phyloP scores from a whole-genome alignment of 2,797 vertebrate genomes.

The Columba guinea region DNA sequence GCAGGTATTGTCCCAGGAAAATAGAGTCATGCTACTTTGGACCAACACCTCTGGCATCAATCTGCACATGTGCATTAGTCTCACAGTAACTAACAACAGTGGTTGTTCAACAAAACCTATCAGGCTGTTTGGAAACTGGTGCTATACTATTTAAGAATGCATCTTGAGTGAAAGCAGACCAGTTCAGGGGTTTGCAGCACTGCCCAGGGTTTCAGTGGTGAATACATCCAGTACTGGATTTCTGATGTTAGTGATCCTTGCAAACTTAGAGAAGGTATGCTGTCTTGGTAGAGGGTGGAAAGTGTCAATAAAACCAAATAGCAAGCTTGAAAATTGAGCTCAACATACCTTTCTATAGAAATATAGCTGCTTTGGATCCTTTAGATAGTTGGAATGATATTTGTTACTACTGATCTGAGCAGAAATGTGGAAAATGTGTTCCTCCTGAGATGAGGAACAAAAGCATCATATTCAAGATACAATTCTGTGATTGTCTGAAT shows the following conservation, averaged over 20 bases:
- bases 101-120: neutral
- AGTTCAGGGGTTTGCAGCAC: neutral
- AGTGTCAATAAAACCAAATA: neutral
- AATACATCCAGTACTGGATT: neutral
- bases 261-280: neutral
- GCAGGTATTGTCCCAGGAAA: neutral
- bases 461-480: neutral
- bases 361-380: neutral
- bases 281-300: neutral
- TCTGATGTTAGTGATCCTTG: neutral
- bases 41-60: neutral
- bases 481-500: neutral
- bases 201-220: neutral
- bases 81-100: neutral
- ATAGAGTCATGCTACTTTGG: rapidly evolving
- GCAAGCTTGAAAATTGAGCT: neutral
- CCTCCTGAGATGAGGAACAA: neutral
- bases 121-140: neutral
- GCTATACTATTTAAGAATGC: neutral
- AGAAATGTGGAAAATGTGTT: neutral
- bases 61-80: neutral
- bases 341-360: neutral
- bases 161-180: neutral
- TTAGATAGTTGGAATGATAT: neutral
- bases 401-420: neutral